phyloP scores from a whole-genome alignment of 2,888 invertebrate species.

The Nematopogon swammerdamellus region DNA sequence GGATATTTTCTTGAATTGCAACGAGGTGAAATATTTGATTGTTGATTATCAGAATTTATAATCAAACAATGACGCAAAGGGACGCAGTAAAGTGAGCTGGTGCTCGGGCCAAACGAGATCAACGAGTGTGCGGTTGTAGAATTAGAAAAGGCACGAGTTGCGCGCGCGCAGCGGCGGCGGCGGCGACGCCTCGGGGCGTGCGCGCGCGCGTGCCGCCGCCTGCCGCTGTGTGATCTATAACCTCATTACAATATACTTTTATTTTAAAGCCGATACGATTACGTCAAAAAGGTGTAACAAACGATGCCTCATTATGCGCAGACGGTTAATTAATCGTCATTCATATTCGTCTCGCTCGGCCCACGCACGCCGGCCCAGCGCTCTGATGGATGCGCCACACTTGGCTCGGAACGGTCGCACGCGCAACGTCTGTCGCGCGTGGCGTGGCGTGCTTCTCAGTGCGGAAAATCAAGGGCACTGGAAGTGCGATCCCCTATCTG shows the following conservation, averaged over 20 bases:
- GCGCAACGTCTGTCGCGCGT: too few species aligned
- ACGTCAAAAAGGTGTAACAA: not conserved
- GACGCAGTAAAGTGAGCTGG: not conserved
- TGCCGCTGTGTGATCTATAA: constrained; percentile 30
- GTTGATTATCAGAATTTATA: too few species aligned
- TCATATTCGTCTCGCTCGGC: too few species aligned
- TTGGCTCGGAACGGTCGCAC: too few species aligned
- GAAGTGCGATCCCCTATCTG: not conserved
- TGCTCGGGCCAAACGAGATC: not conserved
- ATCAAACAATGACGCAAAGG: too few species aligned
- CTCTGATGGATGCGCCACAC: not conserved
- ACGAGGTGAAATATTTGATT: too few species aligned
- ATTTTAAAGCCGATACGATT: not conserved
- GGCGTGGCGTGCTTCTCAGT: not conserved
- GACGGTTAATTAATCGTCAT: not conserved
- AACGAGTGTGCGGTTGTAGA: not conserved
- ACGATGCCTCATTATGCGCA: not conserved
- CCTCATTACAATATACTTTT: constrained; percentile 19
- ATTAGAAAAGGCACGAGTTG: constrained; percentile 2
- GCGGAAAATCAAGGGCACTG: not conserved
- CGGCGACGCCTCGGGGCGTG: constrained; percentile 8
- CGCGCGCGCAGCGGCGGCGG: constrained; percentile 4
- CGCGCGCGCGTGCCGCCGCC: constrained; percentile 28
- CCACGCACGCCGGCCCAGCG: not conserved
- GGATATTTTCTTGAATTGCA: too few species aligned